phyloP scores from a whole-genome alignment of 2,888 invertebrate species.

The Cantharis rustica region DNA sequence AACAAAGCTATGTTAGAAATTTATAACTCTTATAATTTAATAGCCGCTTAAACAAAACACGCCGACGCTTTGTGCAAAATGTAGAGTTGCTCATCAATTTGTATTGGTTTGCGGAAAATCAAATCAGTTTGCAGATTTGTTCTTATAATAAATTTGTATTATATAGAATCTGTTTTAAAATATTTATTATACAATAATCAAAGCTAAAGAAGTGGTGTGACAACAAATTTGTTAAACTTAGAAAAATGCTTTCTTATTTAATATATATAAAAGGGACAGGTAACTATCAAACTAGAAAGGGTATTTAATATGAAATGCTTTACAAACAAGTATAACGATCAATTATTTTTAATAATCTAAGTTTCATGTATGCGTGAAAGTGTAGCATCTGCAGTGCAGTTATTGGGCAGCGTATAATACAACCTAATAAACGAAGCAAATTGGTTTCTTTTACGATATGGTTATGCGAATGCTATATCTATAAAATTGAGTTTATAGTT shows the following conservation, averaged over 20 bases:
- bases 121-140: not conserved
- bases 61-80: not conserved
- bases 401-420: not conserved
- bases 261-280: not conserved
- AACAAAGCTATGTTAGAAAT: not conserved
- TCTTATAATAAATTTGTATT: not conserved
- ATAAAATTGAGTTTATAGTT: constrained; percentile 31
- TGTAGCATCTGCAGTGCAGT: not conserved
- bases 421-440: constrained; percentile 19
- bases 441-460: constrained; percentile 21
- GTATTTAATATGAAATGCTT: not conserved
- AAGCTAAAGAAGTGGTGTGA: not conserved
- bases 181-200: not conserved
- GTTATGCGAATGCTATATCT: constrained; percentile 27
- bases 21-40: not conserved
- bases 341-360: not conserved
- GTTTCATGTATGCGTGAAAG: not conserved
- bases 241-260: not conserved
- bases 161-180: not conserved
- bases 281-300: not conserved
- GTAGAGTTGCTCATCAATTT: not conserved
- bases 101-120: not conserved
- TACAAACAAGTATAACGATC: not conserved
- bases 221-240: not conserved
- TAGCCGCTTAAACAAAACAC: not conserved